Conservation (phyloP, 1,140 invertebrate species). For the Pseudomyrmex dendroicus region DNA sequence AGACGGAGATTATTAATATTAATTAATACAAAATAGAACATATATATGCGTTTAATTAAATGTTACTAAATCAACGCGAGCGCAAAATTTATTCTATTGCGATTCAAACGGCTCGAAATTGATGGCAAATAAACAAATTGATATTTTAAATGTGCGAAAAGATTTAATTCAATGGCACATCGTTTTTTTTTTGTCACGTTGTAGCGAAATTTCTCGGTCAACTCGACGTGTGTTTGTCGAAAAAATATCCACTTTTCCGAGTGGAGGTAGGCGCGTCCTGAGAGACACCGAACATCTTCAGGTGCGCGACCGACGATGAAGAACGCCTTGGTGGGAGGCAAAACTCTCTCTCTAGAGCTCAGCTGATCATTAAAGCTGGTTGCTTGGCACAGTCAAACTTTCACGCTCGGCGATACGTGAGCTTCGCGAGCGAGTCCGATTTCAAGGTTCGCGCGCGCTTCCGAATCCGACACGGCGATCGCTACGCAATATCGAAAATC, state of each 20-base stretch:
- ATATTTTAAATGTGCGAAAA: no score
- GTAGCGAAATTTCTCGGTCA: background rate
- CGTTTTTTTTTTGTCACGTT: no score
- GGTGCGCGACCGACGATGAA: conserved; percentile 50
- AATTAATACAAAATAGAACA: no score
- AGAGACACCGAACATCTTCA: conserved; percentile 51
- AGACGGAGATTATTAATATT: no score
- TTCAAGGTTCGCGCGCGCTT: conserved; percentile 54
- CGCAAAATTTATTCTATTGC: no score
- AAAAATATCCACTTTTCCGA: conserved; percentile 9
- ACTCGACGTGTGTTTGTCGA: background rate
- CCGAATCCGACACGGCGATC: conserved; percentile 1
- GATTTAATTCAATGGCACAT: background rate
- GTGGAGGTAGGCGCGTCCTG: background rate
- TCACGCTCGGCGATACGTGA: conserved; percentile 80
- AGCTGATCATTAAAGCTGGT: conserved; percentile 77
- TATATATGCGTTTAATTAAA: no score
- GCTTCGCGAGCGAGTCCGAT: conserved; percentile 57
- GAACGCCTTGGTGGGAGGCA: conserved; percentile 73
- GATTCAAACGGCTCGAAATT: no score
- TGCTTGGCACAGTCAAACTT: conserved; percentile 81
- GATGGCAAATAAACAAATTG: no score
- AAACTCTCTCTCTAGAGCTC: conserved; percentile 78
- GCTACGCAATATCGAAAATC: background rate
- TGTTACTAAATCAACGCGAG: no score